A percentile compares a stretch with the other conserved stretches of the same genome.
These are phyloP conservation scores for Gallinago solitaria DNA, from an alignment of 2,797 vertebrate genomes.

Conservation along the genomic window DNA sequence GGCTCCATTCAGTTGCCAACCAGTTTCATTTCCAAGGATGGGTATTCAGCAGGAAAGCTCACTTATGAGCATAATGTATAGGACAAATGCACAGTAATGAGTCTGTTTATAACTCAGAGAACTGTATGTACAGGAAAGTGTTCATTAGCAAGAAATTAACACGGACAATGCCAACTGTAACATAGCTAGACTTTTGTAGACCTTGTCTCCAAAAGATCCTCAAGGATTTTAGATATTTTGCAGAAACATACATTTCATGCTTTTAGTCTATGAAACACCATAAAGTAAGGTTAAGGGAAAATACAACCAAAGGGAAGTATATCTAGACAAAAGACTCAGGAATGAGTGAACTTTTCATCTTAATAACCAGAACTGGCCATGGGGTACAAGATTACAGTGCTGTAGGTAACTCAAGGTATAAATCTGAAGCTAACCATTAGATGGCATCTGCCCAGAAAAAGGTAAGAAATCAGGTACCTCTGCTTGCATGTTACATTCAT, in stretches of 20 bases:
- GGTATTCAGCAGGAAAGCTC: background rate
- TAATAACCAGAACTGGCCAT: background rate
- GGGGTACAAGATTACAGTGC: background rate
- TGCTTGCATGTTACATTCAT: background rate
- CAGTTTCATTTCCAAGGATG: background rate
- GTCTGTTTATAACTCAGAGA: background rate
- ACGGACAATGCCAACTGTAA: background rate
- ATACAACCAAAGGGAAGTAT: background rate
- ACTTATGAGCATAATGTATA: background rate
- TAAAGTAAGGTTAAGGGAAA: background rate
- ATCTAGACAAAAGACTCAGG: background rate
- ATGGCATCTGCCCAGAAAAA: background rate
- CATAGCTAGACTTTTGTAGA: background rate
- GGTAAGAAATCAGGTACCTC: background rate
- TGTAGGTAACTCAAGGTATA: background rate
- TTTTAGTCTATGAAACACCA: background rate
- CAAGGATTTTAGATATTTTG: background rate
- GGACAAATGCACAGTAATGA: background rate
- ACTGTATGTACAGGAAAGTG: background rate
- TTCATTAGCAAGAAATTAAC: background rate
- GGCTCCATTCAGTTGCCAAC: background rate
- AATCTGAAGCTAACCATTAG: background rate
- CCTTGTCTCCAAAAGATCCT: background rate
- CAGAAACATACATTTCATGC: background rate
- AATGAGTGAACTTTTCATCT: background rate